A percentile compares a stretch with the other conserved stretches of the same genome.
Evolutionary conservation across 2,888 invertebrate species (phyloP).

Genomic region (Drepanosiphum platanoidis): DNA sequence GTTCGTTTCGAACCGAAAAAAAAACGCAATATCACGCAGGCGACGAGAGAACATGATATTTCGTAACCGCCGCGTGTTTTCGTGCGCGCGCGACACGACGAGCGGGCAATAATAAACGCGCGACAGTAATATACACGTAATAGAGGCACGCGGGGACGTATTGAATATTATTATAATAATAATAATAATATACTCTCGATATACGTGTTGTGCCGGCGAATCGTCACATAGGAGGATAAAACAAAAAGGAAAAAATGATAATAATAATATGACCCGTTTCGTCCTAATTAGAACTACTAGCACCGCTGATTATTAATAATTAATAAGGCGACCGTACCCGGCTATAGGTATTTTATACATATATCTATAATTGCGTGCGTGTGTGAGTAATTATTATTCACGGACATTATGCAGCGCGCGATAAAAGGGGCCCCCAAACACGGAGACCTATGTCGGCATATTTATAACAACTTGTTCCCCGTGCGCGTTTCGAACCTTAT

Average conservation of each 20-base stretch:
- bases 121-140: neutral
- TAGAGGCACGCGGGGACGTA: neutral
- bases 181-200: too few relatives aligned
- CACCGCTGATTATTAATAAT: conserved; percentile 14
- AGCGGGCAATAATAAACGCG: too few relatives aligned
- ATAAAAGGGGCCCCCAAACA: neutral
- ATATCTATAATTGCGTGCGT: neutral
- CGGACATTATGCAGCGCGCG: neutral
- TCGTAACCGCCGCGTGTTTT: too few relatives aligned
- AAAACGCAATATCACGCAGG: neutral
- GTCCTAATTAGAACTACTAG: conserved; percentile 24
- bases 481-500: neutral
- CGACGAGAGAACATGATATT: too few relatives aligned
- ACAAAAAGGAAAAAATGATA: neutral
- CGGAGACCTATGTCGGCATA: conserved; percentile 8
- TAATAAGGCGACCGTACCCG: conserved; percentile 18
- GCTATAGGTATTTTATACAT: too few relatives aligned
- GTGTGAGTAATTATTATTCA: conserved; percentile 15
- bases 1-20: neutral
- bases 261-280: conserved; percentile 8
- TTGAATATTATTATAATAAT: too few relatives aligned
- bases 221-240: neutral
- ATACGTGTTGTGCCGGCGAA: too few relatives aligned
- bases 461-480: neutral
- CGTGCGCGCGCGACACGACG: neutral